Evolutionary conservation across 2,888 invertebrate genomes (phyloP), one percentile per base, ranked within the genome.

Genomic region (Chrysolina americana): DNA sequence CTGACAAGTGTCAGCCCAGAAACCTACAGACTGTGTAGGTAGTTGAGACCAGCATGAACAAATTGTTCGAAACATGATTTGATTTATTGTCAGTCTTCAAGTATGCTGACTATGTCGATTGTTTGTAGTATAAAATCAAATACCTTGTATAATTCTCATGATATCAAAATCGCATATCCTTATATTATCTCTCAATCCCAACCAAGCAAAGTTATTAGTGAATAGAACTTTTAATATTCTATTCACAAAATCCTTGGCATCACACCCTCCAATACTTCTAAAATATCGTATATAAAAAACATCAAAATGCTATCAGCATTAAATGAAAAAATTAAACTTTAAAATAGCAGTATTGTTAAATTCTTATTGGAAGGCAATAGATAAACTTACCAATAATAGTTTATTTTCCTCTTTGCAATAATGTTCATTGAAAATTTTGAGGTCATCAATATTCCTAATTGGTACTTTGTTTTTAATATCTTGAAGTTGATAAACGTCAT

Each of bases 11-110:
- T 28, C 28, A 28, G 28, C 28, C 5, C 28, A 44, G 44, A 44
- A 44, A 44, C 44, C 44, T 44, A 44, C 44, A 44, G 44, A 44
- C 44, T 44, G 44, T 44, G 44, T 44, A 44, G 44, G 44, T 44
- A 44, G 44, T 44, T 44, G 44, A 44, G 44, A 44, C 44, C 11
- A 44, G 2, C 44, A 44, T 44, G 44, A 44, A 44, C 44, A 6
- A 13, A 44, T 44, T 44, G 11, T 11, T 44, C 44, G 44, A 44
- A 44, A 13, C 9, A 13, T 44, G 11, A 13, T n/a, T n/a, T n/a
- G n/a, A n/a, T n/a, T n/a, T n/a, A n/a, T n/a, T n/a, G n/a, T n/a
- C n/a, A n/a, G n/a, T n/a, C n/a, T n/a, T n/a, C n/a, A n/a, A n/a
- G n/a, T n/a, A n/a, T n/a, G n/a, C n/a, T n/a, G n/a, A n/a, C n/a